phyloP scores from a whole-genome alignment of 35 echinoderm and acorn worm species.

The Diadema setosum region DNA sequence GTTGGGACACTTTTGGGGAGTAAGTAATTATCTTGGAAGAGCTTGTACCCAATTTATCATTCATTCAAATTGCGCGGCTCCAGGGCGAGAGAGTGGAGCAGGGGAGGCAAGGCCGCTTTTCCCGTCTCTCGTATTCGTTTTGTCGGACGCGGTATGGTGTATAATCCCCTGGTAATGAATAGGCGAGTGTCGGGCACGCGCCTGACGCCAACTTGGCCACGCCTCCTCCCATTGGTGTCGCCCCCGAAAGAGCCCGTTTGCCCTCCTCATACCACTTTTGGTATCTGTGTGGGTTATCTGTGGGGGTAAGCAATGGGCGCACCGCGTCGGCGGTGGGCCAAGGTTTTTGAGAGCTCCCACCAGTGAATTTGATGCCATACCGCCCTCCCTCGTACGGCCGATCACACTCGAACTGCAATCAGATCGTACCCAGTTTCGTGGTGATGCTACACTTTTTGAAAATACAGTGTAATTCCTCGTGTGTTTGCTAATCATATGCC shows the following conservation, averaged over 20 bases:
- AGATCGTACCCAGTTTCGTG: no score
- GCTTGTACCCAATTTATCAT: constrained; percentile 12
- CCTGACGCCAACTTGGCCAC: neutral
- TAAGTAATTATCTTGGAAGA: neutral
- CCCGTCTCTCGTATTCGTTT: neutral
- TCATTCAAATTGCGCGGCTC: neutral
- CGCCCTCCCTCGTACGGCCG: no score
- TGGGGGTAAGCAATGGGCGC: neutral
- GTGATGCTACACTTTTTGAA: no score
- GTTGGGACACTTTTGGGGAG: neutral
- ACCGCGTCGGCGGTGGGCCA: no score
- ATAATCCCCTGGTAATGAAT: constrained; percentile 2
- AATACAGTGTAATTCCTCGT: no score
- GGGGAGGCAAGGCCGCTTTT: neutral
- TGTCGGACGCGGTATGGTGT: neutral
- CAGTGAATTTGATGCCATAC: neutral
- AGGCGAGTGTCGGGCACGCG: constrained; percentile 10
- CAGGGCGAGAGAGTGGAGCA: neutral
- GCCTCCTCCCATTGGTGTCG: neutral
- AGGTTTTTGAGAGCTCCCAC: neutral
- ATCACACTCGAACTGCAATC: no score
- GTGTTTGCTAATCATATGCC: no score
- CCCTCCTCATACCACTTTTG: neutral
- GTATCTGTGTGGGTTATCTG: neutral
- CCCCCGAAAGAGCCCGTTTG: neutral